Evolutionary conservation across 1,140 invertebrate genomes (phyloP), one percentile per base, ranked within the genome.

Genomic region (Aphelenchoides besseyi): DNA sequence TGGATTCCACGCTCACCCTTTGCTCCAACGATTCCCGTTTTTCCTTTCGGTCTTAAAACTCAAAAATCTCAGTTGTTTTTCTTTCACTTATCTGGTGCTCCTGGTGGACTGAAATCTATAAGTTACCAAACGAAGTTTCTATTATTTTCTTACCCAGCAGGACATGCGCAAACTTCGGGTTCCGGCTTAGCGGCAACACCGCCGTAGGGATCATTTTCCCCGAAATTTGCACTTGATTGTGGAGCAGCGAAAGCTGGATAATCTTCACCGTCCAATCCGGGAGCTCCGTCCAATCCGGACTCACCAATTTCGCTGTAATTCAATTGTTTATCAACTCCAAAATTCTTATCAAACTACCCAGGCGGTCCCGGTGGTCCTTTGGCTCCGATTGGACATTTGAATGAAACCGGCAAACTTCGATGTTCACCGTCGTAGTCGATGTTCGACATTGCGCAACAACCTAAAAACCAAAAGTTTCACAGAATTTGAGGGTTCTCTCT

Each of bases 341-440:
- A n/a, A n/a, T n/a, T n/a, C n/a, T 48, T 12, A 48, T 28, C 5
- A 59, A 59, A 59, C 18, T 59, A 59, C 55, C 75, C 75, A 23
- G 70, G 28, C 3, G 57, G 37, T 16, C 75, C 75, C 16, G 75
- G 37, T 9, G 72, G 67, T 5, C 75, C 75, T 30, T 66, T 32
- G 12, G 12, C 23, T 53, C 63, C 63, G 32, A 66, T 30, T 1
- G 63, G 63, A 32, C 63, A 66, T 33, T 66, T 66, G 63, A 33
- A 66, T n/a, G 63, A 66, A 2, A 66, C 63, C 12, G 63, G 63
- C 1, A 66, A 33, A 37, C 36, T 66, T 12, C 36, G 63, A 8
- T 66, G 63, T 53, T 66, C 63, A 2, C 63, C 63, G 12, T 66
- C 63, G 36, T 66, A 66, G 30, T 66, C 63, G 3, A 66, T 66